Evolutionary conservation across 2,113 vertebrate species (phyloP).

Genomic region (Martes martes): DNA sequence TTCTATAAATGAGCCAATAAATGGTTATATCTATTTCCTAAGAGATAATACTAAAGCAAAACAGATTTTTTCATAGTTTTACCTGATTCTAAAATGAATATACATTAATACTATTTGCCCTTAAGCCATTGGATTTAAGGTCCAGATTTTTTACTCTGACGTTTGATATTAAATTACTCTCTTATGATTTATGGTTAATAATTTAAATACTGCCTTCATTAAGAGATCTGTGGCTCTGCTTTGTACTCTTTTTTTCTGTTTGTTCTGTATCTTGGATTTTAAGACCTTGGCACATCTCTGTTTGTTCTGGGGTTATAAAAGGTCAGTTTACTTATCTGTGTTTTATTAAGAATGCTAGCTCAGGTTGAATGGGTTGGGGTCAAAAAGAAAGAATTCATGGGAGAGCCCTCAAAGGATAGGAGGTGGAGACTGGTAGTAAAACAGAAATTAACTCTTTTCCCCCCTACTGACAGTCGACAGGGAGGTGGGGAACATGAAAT

Average conservation of each 20-base stretch:
- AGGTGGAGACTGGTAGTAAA: not conserved
- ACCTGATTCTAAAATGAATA: not conserved
- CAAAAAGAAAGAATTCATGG: slow-evolving; percentile 13
- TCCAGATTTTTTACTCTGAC: slow-evolving; percentile 28
- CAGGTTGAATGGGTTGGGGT: not conserved
- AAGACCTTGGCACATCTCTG: slow-evolving; percentile 22
- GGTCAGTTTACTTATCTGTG: slow-evolving; percentile 15
- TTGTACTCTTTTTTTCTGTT: not conserved
- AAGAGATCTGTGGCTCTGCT: not conserved
- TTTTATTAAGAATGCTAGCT: slow-evolving; percentile 11
- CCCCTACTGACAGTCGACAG: not conserved
- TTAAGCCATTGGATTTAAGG: not conserved
- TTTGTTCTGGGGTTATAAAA: slow-evolving; percentile 58
- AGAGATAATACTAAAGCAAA: not conserved
- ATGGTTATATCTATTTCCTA: not conserved
- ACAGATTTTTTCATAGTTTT: not conserved
- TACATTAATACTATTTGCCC: not conserved
- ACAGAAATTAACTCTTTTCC: not conserved
- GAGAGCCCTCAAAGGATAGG: not conserved
- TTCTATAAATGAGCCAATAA: not conserved
- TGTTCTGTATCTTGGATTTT: slow-evolving; percentile 39
- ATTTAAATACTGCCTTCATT: not conserved
- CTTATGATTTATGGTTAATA: not conserved
- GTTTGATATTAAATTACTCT: not conserved
- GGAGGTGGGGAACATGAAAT: not conserved